A percentile compares a stretch with the other conserved stretches of the same genome.
Conservation (phyloP, 2,888 invertebrate species). For the Thereva nobilitata region DNA sequence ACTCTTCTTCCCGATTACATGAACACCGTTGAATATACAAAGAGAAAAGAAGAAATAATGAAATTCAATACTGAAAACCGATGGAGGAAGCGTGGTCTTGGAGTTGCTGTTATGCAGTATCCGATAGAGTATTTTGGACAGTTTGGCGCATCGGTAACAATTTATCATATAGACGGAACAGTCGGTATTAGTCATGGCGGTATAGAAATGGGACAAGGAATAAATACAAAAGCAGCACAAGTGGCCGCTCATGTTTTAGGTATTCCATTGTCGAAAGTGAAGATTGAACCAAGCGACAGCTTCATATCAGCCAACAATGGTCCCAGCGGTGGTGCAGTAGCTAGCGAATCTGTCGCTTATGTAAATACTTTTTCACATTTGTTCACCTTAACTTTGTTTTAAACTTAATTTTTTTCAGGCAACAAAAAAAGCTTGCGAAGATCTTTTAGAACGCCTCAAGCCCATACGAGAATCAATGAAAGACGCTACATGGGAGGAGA, state of each 20-base stretch:
- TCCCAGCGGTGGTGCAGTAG: slow-evolving; percentile 68
- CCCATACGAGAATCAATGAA: slow-evolving; percentile 60
- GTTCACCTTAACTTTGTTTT: too few species aligned
- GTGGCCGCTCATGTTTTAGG: slow-evolving; percentile 70
- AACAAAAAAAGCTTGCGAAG: slow-evolving; percentile 65
- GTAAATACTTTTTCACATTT: slow-evolving; percentile 45
- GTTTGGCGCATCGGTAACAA: slow-evolving; percentile 63
- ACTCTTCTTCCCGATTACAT: slow-evolving; percentile 38
- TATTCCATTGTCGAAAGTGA: slow-evolving; percentile 66
- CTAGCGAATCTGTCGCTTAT: slow-evolving; percentile 67
- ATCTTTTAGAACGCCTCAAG: slow-evolving; percentile 62
- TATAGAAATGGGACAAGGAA: slow-evolving; percentile 75
- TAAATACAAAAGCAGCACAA: slow-evolving; percentile 71
- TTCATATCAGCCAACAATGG: slow-evolving; percentile 66
- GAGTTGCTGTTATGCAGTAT: slow-evolving; percentile 70
- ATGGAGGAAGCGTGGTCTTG: slow-evolving; percentile 75
- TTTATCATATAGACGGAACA: slow-evolving; percentile 70
- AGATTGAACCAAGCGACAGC: slow-evolving; percentile 65
- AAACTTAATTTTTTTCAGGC: slow-evolving; percentile 63
- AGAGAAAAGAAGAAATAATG: slow-evolving; percentile 60
- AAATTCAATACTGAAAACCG: slow-evolving; percentile 68
- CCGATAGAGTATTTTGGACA: slow-evolving; percentile 59
- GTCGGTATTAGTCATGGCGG: slow-evolving; percentile 70
- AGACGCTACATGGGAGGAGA: slow-evolving; percentile 62
- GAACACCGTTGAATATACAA: slow-evolving; percentile 58